Evolutionary conservation across 92 coral and sea anemone genomes (phyloP), one percentile per base, ranked within the genome.

Genomic region (Palythoa caribaeorum): DNA sequence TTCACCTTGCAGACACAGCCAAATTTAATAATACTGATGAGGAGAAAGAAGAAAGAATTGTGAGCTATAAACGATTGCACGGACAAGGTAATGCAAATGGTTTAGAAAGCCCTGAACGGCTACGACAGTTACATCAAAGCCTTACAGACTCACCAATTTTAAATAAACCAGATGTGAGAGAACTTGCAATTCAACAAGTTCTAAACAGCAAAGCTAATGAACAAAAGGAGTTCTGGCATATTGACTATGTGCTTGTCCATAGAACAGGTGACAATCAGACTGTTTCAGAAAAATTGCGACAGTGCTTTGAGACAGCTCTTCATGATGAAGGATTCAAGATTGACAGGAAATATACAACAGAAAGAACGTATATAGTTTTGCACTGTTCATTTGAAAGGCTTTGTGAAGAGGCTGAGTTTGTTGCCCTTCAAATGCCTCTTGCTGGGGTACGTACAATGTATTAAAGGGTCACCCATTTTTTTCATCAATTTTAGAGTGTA

Each of bases 301-400:
- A 95, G 83, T 79, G 88, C 53, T 96, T 90, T 88, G 99, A 96
- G 83, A 54, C 78, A 38, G 89, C 55, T 53, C 92, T 96, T 14
- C 89, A 86, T 38, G 87, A 89, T 38, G 95, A 93, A 78, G 98
- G 96, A 54, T 91, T 96, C 47, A 90, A 84, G 75, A 89, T 96
- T 65, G 98, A 90, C 15, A 86, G 92, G 62, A 96, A 93, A 74
- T 95, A 90, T 83, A 93, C 96, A 3, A 91, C 92, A 71, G 90
- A 90, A 15, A 88, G 89, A 68, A 93, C 99, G 16, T 96, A 93
- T 88, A 93, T 93, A 5, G 78, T 93, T 50, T 86, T 96, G n/a
- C 98, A 94, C 73, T 96, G 99, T 89, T 93, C 98, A 38, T 96
- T 96, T 93, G 94, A 94, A 70, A 93, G 95, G 65, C 94, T 96